Base-by-base conservation (phyloP, 2,113 vertebrate genomes). In the Orthochromis indermauri region DNA sequence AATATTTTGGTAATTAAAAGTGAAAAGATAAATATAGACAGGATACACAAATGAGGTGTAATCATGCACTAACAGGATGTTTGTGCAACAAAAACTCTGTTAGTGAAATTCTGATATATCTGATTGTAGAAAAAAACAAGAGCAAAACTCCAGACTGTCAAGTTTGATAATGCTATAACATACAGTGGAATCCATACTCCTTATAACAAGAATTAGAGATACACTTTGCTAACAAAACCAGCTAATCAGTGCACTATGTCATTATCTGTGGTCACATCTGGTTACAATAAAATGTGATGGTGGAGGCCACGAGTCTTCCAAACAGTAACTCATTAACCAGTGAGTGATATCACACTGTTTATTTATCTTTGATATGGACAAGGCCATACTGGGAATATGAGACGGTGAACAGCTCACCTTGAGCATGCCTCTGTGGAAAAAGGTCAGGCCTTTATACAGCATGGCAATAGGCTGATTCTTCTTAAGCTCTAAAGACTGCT, bases 391-490 rank as follows among this genome's bases (percentile, higher is more conserved):
- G 33, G 19, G 33, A 68, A 37, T 13, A 37, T 68, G n/a, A 33
- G 42, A 5, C 3, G 1, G 17, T 11, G 8, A 54, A n/a, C 5
- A 21, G 19, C 83, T 5, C 3, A 99, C 98, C 97, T 99, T 99
- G 79, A 99, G 90, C 95, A 99, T 97, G 35, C 99, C 99, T 95
- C 99, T 97, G 95, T 99, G 99, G 94, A 99, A 99, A 96, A 98
- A 99, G 33, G 99, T 99, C 87, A 99, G 95, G 81, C 99, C 99
- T 96, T 99, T 99, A 89, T 99, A 99, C 24, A 99, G 96, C 97
- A 99, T 97, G 71, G 98, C 98, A 59, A 98, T 98, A 5, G 99
- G 99, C 94, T 99, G 98, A 84, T 98, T 98, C 95, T 96, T 98
- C 96, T 99, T 99, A 90, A 99, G 95, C 90, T 98, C 98, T 85